phyloP scores from a whole-genome alignment of 2,797 vertebrate species.

The Amphiprion clarkii region DNA sequence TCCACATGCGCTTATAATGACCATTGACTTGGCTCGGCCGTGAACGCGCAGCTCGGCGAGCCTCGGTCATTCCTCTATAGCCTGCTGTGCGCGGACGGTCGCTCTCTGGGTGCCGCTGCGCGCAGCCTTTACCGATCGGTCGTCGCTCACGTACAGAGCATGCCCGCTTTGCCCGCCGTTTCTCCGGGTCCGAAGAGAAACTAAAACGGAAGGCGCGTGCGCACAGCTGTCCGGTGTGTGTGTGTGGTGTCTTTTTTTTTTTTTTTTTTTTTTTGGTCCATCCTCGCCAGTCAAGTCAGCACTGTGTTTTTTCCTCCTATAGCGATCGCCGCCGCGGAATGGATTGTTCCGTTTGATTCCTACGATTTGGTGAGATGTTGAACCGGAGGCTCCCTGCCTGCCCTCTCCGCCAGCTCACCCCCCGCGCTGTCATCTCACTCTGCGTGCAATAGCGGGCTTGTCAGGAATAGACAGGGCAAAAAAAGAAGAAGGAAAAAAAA shows the following conservation, averaged over 20 bases:
- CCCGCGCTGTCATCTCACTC: conserved; percentile 43
- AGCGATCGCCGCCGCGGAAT: conserved; percentile 50
- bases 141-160: conserved; percentile 53
- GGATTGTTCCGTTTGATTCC: conserved; percentile 73
- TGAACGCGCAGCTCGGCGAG: conserved; percentile 77
- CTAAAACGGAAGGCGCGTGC: conserved; percentile 39
- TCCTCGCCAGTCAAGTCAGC: conserved; percentile 23
- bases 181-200: conserved; percentile 28
- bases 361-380: conserved; percentile 68
- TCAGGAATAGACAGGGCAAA: conserved; percentile 50
- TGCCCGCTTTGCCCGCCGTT: conserved; percentile 40
- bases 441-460: conserved; percentile 38
- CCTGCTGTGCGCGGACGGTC: conserved; percentile 57
- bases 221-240: conserved; percentile 43
- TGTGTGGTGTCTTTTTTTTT: background rate
- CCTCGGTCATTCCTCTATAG: conserved; percentile 67
- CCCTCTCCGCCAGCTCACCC: conserved; percentile 52
- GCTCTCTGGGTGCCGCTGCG: conserved; percentile 68
- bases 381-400: conserved; percentile 49
- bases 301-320: background rate
- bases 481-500: no score
- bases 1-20: conserved; percentile 69
- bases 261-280: conserved; percentile 1
- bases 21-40: conserved; percentile 74
- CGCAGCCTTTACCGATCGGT: conserved; percentile 59